Conservation (phyloP, 1,140 invertebrate species). For the Radopholus similis region DNA sequence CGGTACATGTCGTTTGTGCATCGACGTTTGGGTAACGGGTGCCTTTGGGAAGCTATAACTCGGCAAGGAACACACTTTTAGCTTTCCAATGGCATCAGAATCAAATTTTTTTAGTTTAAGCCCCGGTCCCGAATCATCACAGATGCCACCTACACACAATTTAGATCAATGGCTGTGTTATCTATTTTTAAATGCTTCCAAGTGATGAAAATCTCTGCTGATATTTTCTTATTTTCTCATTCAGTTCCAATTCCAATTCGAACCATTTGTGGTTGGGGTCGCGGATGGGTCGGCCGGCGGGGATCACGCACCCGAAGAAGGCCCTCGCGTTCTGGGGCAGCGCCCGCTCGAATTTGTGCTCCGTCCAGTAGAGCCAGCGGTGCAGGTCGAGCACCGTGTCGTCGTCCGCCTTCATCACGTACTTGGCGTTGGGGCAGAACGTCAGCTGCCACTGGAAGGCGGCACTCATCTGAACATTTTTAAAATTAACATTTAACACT, state of each 20-base stretch:
- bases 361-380: conserved; percentile 15
- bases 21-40: too few relatives aligned
- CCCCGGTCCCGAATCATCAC: not conserved
- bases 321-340: not conserved
- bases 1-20: too few relatives aligned
- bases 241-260: not conserved
- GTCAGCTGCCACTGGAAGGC: conserved; percentile 23
- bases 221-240: not conserved
- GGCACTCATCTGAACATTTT: conserved; percentile 14
- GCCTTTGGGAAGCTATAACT: too few relatives aligned
- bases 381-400: conserved; percentile 23
- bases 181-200: not conserved
- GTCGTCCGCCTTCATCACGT: conserved; percentile 29
- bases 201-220: not conserved
- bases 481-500: not conserved
- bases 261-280: conserved; percentile 9
- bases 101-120: not conserved
- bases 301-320: conserved; percentile 1
- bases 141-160: not conserved
- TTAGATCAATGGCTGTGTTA: not conserved
- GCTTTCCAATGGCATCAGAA: not conserved
- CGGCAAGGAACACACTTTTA: too few relatives aligned
- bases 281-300: not conserved
- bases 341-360: conserved; percentile 1
- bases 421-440: conserved; percentile 22